Base-by-base conservation (phyloP, 2,888 invertebrate genomes). In the Eupeodes latifasciatus region DNA sequence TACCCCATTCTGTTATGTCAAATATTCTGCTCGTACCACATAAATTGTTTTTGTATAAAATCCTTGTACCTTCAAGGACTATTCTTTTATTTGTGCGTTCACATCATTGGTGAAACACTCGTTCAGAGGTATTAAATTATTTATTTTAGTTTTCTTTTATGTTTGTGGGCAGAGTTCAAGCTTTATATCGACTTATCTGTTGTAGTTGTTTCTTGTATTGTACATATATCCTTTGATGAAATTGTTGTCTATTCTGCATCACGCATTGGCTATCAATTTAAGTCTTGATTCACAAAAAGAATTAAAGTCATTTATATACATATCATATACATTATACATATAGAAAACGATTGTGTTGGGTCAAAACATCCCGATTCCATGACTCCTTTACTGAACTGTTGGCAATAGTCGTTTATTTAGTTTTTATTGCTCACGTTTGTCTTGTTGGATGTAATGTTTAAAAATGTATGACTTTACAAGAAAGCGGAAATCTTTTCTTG, bases 381-480 rank as follows among this genome's bases (percentile, higher is more conserved):
- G 40, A 61, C 36, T 61, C 10, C 36, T 40, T 40, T 9, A 40
- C 9, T 40, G 40, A 40, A 40, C 40, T 61, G 40, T n/a, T 9
- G 61, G 36, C 14, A 62, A 16, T 40, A 12, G 62, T 62, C 16
- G 11, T 62, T 2, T 40, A 62, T 62, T 62, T 10, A 40, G 40
- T 62, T 62, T 62, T 62, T 62, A 62, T 62, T 40, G 62, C 62
- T 40, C 40, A 16, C 62, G 62, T 61, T 61, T 36, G 36, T 62
- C 62, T 40, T 62, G 62, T 62, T 40, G 4, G 6, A 1, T 7
- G 47, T 59, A 40, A 16, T 40, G 16, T 40, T 62, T 16, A 5
- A 44, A 6, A 62, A 19, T 44, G 5, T 62, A 62, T 61, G 62
- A 62, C 5, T 40, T 5, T n/a, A n/a, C 40, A 59, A 62, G 10